These are phyloP conservation scores for Lutraria rhynchaena DNA, from an alignment of 1,140 invertebrate species.

Conservation along the genomic window DNA sequence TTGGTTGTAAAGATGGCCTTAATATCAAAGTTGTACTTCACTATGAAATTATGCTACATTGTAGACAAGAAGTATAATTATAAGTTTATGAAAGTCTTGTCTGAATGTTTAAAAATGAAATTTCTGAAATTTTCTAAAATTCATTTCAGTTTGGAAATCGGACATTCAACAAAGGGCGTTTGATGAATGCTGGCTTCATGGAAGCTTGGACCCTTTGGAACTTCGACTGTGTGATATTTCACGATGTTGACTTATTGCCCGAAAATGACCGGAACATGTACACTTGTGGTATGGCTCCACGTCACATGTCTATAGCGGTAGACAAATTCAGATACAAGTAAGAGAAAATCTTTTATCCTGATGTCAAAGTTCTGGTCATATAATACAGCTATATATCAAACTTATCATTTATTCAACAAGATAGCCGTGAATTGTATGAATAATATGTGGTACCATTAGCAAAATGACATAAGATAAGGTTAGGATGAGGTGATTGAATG, in stretches of 20 bases:
- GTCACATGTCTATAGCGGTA: conserved; percentile 94
- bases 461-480: no score
- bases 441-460: no score
- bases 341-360: conserved; percentile 41
- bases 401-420: no score
- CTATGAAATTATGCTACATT: no score
- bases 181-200: conserved; percentile 97
- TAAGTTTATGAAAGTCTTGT: background rate
- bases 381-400: no score
- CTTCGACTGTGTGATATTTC: conserved; percentile 96
- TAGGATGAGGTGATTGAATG: no score
- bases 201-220: conserved; percentile 90
- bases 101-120: background rate
- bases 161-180: conserved; percentile 94
- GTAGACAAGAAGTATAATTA: no score
- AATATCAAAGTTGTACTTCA: no score
- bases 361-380: no score
- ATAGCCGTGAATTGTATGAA: no score
- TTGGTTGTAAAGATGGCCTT: no score
- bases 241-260: conserved; percentile 97
- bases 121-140: no score
- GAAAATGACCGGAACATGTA: conserved; percentile 96
- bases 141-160: conserved; percentile 83
- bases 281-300: conserved; percentile 87
- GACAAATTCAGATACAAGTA: conserved; percentile 94